Evolutionary conservation across 1,140 invertebrate genomes (phyloP).

Genomic region (Drosophila leontia): DNA sequence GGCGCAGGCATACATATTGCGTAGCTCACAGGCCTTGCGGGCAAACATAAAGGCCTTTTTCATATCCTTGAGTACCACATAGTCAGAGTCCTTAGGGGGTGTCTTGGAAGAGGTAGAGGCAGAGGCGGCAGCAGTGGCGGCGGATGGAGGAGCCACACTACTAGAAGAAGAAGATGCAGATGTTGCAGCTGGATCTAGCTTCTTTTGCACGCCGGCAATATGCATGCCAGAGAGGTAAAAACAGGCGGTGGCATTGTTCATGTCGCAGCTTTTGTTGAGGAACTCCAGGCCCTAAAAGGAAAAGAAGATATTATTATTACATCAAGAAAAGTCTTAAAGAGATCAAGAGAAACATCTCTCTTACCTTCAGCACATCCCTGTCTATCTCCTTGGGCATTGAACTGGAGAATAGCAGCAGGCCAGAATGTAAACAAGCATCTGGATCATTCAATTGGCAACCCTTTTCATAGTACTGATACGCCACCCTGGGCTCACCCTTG

Average conservation of each 20-base stretch:
- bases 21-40: conserved; percentile 91
- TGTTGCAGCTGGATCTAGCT: conserved; percentile 62
- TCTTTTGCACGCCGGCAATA: conserved; percentile 88
- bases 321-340: background rate
- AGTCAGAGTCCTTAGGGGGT: conserved; percentile 83
- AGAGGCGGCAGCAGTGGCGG: background rate
- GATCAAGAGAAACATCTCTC: background rate
- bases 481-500: conserved; percentile 86
- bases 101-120: conserved; percentile 4
- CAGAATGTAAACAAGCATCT: conserved; percentile 91
- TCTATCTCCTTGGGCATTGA: conserved; percentile 85
- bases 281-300: conserved; percentile 87
- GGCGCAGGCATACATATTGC: conserved; percentile 93
- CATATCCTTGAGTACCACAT: conserved; percentile 89
- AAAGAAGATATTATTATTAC: no score
- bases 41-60: conserved; percentile 91
- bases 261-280: conserved; percentile 90
- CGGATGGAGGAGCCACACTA: background rate
- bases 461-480: conserved; percentile 91
- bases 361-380: conserved; percentile 86
- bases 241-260: conserved; percentile 90
- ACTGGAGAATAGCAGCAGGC: conserved; percentile 88
- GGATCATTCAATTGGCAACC: conserved; percentile 90
- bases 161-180: background rate
- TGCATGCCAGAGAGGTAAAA: conserved; percentile 92